These are phyloP conservation scores for Phataginus tetradactyla DNA, from an alignment of 2,797 vertebrate species.

Conservation along the genomic window DNA sequence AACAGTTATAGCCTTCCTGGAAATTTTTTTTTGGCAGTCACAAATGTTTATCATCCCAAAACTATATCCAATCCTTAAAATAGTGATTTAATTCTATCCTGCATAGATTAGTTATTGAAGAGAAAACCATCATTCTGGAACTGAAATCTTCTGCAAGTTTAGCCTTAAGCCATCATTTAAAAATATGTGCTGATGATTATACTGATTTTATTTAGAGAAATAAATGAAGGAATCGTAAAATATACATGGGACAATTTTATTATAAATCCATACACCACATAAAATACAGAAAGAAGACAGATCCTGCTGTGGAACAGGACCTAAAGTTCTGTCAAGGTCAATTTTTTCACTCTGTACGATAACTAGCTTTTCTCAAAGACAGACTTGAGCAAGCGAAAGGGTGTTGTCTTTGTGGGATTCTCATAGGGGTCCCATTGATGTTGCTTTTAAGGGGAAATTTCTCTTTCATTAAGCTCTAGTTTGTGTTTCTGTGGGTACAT, in stretches of 20 bases:
- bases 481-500: background rate
- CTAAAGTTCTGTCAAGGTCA: background rate
- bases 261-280: background rate
- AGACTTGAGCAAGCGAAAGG: background rate
- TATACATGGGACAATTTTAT: background rate
- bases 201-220: background rate
- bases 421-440: background rate
- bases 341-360: background rate
- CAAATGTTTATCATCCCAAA: conserved; percentile 42
- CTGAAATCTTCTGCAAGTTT: background rate
- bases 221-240: background rate
- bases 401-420: background rate
- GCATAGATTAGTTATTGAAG: background rate
- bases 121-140: background rate
- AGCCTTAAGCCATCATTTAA: background rate
- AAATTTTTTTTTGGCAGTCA: conserved; percentile 30
- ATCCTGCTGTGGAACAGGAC: background rate
- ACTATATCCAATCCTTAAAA: conserved; percentile 18
- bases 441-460: background rate
- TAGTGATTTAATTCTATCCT: background rate
- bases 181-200: background rate
- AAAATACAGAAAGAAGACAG: background rate
- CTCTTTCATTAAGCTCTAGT: background rate
- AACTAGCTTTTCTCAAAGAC: background rate
- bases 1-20: background rate